Base-by-base conservation (phyloP, 2,888 invertebrate species). In the Caenorhabditis sp. region DNA sequence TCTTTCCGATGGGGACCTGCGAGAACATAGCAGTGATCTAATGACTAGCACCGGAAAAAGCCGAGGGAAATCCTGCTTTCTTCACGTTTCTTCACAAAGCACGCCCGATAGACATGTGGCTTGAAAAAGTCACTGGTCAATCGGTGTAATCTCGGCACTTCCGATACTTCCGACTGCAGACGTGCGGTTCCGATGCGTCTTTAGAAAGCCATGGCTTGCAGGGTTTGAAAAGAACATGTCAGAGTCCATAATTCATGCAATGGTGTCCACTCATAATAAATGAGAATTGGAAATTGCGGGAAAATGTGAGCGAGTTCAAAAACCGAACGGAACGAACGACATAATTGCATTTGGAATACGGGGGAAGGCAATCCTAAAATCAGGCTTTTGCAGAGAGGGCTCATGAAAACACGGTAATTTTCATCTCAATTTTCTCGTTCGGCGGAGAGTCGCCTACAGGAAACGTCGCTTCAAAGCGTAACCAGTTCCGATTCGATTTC, bases 401-500 rank as follows among this genome's bases (percentile, higher is more conserved):
- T n/a, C n/a, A n/a, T n/a, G n/a, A n/a, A n/a, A n/a, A n/a, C n/a
- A n/a, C n/a, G n/a, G n/a, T n/a, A n/a, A n/a, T n/a, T n/a, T n/a
- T n/a, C n/a, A n/a, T n/a, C n/a, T n/a, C n/a, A n/a, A n/a, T n/a
- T n/a, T n/a, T n/a, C n/a, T n/a, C n/a, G n/a, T n/a, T n/a, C n/a
- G n/a, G n/a, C 13, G 32, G 35, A 41, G 35, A 52, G 52, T 45
- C 48, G 11, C 43, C 53, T 24, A 48, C 55, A 66, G 55, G 55
- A 65, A 65, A 27, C 48, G 65, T 46, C 46, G 26, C 46, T 65
- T 48, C 48, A 17, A 32, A 20, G 45, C 50, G 52, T 35, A 71
- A 71, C 71, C 62, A 71, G 71, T 71, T 71, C 48, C 48, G 37
- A 62, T 62, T 71, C 37, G 46, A 61, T 61, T 71, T 61, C 55